Percentiles rank a stretch among this genome's conserved stretches.
These are phyloP conservation scores for Argentina silus DNA, from an alignment of 2,797 vertebrate genomes.

Conservation along the genomic window DNA sequence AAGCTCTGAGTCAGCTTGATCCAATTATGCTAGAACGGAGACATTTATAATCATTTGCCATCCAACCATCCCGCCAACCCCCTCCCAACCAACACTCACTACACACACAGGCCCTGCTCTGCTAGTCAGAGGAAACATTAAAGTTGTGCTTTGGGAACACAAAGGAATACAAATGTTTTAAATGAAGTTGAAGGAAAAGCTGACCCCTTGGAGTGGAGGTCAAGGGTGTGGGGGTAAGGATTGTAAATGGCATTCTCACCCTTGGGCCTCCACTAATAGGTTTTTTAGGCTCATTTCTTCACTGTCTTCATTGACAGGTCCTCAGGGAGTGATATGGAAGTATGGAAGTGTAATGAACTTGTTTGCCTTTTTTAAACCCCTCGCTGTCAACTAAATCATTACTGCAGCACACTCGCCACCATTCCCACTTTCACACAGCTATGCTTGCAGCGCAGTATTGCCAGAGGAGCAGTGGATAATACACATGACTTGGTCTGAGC, in stretches of 20 bases:
- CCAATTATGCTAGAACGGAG: conserved; percentile 78
- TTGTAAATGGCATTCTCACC: conserved; percentile 78
- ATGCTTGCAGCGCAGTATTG: conserved; percentile 62
- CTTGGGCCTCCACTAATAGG: conserved; percentile 75
- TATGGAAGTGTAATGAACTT: conserved; percentile 82
- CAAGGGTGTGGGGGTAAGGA: conserved; percentile 71
- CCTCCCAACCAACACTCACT: conserved; percentile 62
- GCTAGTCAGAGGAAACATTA: conserved; percentile 60
- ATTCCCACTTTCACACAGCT: conserved; percentile 64
- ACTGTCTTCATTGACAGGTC: conserved; percentile 72
- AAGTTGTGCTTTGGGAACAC: conserved; percentile 62
- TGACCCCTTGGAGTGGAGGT: conserved; percentile 73
- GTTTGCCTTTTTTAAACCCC: conserved; percentile 76
- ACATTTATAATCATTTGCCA: conserved; percentile 78
- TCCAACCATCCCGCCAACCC: conserved; percentile 53
- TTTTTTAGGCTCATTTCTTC: conserved; percentile 72
- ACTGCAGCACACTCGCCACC: conserved; percentile 60
- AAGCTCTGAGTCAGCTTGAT: conserved; percentile 79
- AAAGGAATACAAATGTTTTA: conserved; percentile 70
- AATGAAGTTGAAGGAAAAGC: conserved; percentile 58
- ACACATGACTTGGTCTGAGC: conserved; percentile 5
- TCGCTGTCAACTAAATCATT: conserved; percentile 80
- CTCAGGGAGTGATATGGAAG: conserved; percentile 79
- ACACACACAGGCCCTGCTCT: conserved; percentile 43
- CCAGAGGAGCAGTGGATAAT: conserved; percentile 53